Conservation (phyloP, 92 coral and sea anemone genomes). For the Micromussa lordhowensis region DNA sequence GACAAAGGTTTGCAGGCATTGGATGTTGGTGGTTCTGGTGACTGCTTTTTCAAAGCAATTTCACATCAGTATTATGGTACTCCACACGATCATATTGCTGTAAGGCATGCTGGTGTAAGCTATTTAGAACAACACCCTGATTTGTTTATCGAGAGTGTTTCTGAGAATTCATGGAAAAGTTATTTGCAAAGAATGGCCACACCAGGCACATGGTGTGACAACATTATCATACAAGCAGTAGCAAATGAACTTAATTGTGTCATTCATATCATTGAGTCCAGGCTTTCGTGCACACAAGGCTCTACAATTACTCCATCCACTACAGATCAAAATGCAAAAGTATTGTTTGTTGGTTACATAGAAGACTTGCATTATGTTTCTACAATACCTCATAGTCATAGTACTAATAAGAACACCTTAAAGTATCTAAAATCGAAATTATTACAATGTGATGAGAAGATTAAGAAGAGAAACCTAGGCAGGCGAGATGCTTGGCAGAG, state of each 20-base stretch:
- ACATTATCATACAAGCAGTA: too few species aligned
- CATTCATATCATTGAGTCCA: conserved; percentile 57
- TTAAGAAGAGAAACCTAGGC: conserved; percentile 21
- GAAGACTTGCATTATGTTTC: conserved; percentile 50
- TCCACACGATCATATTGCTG: too few species aligned
- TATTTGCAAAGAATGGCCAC: not conserved
- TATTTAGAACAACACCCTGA: too few species aligned
- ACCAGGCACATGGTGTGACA: conserved; percentile 12
- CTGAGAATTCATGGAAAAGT: too few species aligned
- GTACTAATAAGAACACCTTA: conserved; percentile 27
- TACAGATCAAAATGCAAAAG: conserved; percentile 10
- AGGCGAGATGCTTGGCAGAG: not conserved
- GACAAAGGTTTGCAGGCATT: too few species aligned
- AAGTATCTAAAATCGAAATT: conserved; percentile 37
- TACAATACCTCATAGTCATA: conserved; percentile 35
- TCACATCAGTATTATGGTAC: too few species aligned
- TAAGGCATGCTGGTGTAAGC: too few species aligned
- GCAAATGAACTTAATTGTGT: conserved; percentile 42
- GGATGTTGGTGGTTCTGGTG: too few species aligned
- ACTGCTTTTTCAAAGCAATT: too few species aligned
- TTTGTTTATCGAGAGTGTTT: too few species aligned
- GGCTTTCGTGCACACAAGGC: conserved; percentile 49
- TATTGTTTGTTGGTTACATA: conserved; percentile 53
- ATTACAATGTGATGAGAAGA: conserved; percentile 22
- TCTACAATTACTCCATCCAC: conserved; percentile 36